Evolutionary conservation across 2,888 invertebrate species (phyloP), one percentile per base, ranked within the genome.

Genomic region (Axea sp.): DNA sequence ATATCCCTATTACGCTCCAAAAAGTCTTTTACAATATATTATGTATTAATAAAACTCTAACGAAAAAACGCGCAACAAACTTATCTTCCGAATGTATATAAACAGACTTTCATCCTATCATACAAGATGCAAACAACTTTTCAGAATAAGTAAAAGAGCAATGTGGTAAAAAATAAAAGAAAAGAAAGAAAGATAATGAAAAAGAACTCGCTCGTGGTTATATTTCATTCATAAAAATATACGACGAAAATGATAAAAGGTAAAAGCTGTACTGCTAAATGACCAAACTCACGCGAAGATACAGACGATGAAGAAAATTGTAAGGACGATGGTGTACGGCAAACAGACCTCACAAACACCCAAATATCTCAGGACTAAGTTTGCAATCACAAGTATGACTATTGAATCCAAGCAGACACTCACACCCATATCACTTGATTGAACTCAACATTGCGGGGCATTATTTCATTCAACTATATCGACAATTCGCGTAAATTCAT

Each of bases 381-480:
- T 84, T 26, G 75, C 76, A 47, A 78, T 62, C 26, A 82, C 41
- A 7, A 85, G 60, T 47, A 84, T 57, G 37, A 84, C 67, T 75
- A 83, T 60, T 53, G 80, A 78, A 73, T 85, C 82, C 65, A 84
- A 57, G 22, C 78, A 47, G 33, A 80, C 62, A 39, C 75, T 78
- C 69, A 78, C 59, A 82, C 83, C 84, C 83, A 84, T 84, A 82
- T 82, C 84, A 82, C 80, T 78, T 47, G 41, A 41, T 73, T 67
- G 12, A 45, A 15, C 59, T 14, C 37, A 30, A 37, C 12, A 53
- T 53, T n/a, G 8, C 33, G 19, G 17, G 17, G 11, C 64, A 41
- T 62, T 41, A 43, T 51, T 28, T 39, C 19, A 30, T 2, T 5
- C 11, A 28, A 4, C 28, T 9, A 30, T 19, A 39, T 39, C 24